These are phyloP conservation scores for Perca fluviatilis DNA, from an alignment of 2,113 vertebrate species.

Conservation along the genomic window DNA sequence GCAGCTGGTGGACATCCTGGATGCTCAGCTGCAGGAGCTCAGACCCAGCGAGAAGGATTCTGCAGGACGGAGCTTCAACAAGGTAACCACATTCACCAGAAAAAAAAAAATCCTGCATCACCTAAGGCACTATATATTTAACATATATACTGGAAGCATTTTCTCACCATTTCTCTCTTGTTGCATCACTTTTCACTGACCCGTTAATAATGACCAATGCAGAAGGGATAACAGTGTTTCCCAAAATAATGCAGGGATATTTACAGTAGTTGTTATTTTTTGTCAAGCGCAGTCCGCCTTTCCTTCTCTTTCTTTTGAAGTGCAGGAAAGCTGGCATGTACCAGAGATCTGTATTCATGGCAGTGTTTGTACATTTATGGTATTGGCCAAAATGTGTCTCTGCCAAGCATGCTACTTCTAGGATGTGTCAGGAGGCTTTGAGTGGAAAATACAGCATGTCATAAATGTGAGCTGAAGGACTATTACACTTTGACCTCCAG, in stretches of 20 bases:
- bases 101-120: background rate
- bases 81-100: conserved; percentile 83
- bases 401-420: conserved; percentile 12
- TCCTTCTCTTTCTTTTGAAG: conserved; percentile 38
- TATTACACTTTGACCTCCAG: conserved; percentile 40
- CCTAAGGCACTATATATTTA: background rate
- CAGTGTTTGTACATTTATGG: conserved; percentile 26
- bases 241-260: background rate
- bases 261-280: background rate
- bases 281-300: background rate
- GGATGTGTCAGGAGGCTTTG: conserved; percentile 20
- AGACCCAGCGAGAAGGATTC: conserved; percentile 93
- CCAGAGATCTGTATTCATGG: conserved; percentile 21
- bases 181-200: conserved; percentile 11
- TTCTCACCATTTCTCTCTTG: background rate
- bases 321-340: conserved; percentile 7
- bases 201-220: conserved; percentile 4
- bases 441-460: conserved; percentile 29
- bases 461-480: conserved; percentile 8
- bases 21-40: conserved; percentile 97
- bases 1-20: conserved; percentile 97
- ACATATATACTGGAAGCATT: background rate
- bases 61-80: conserved; percentile 95
- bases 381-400: conserved; percentile 21
- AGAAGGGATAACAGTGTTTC: background rate